Evolutionary conservation across 1,140 invertebrate genomes (phyloP).

Genomic region (Diachasmimorpha longicaudata): DNA sequence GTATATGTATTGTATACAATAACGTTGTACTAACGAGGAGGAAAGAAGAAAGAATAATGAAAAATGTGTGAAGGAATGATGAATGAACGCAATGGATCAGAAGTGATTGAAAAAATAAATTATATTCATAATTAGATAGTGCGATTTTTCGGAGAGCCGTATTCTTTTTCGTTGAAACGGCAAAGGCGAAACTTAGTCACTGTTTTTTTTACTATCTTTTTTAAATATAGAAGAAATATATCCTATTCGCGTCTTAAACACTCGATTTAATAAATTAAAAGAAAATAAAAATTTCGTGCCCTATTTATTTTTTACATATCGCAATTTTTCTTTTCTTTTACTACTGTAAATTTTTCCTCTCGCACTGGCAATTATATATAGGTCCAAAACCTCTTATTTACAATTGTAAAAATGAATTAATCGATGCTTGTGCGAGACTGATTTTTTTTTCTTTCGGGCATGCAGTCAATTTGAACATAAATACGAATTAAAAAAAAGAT

Average conservation of each 20-base stretch:
- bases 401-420: constrained; percentile 5
- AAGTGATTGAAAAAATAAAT: constrained; percentile 16
- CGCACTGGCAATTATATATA: not conserved
- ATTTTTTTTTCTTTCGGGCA: constrained; percentile 2
- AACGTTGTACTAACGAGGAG: constrained; percentile 39
- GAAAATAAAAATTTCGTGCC: constrained; percentile 44
- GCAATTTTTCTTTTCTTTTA: constrained; percentile 16
- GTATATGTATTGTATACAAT: constrained; percentile 52
- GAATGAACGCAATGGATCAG: constrained; percentile 17
- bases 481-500: not conserved
- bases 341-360: not conserved
- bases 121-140: constrained; percentile 42
- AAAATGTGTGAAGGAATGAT: constrained; percentile 17
- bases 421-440: not conserved
- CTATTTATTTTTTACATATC: constrained; percentile 57
- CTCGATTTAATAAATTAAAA: constrained; percentile 44
- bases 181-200: constrained; percentile 59
- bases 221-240: constrained; percentile 44
- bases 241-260: constrained; percentile 52
- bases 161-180: constrained; percentile 14
- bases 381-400: not conserved
- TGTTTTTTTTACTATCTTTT: constrained; percentile 61
- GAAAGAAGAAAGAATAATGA: not conserved
- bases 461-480: constrained; percentile 3
- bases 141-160: constrained; percentile 50